Percentiles rank a stretch among this genome's conserved stretches.
phyloP scores from a whole-genome alignment of 2,797 vertebrate species.

The Urocyon cinereoargenteus region DNA sequence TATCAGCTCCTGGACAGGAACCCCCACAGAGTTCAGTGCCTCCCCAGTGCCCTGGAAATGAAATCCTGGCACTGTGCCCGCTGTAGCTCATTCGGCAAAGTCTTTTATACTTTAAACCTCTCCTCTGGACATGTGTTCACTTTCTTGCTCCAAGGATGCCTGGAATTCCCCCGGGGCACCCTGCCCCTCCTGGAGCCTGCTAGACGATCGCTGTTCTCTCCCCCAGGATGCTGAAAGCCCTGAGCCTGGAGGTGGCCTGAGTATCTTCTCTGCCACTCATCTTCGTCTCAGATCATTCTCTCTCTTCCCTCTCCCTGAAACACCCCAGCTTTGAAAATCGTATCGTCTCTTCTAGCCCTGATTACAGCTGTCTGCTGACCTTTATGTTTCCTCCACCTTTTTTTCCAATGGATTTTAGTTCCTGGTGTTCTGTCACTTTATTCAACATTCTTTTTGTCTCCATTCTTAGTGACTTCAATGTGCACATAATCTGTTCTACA shows the following conservation, averaged over 20 bases:
- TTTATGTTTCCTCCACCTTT: not conserved
- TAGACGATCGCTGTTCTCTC: not conserved
- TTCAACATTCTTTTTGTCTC: not conserved
- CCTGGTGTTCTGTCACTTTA: not conserved
- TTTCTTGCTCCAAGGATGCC: not conserved
- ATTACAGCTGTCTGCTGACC: not conserved
- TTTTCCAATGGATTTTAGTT: not conserved
- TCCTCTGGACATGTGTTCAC: not conserved
- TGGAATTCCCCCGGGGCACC: not conserved
- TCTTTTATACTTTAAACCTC: not conserved
- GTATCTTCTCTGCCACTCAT: not conserved
- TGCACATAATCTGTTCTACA: not conserved
- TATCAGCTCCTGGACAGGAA: not conserved
- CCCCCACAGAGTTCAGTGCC: not conserved
- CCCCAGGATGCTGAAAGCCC: not conserved
- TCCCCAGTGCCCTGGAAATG: not conserved
- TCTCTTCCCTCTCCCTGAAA: not conserved
- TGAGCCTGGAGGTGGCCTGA: not conserved
- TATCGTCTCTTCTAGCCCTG: not conserved
- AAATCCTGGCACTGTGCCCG: not conserved
- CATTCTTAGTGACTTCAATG: not conserved
- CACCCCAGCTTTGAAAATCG: not conserved
- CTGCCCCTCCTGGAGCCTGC: not conserved
- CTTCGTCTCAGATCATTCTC: not conserved
- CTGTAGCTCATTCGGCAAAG: not conserved